phyloP scores from a whole-genome alignment of 1,140 invertebrate genomes.

The Leptinotarsa undecemlineata region DNA sequence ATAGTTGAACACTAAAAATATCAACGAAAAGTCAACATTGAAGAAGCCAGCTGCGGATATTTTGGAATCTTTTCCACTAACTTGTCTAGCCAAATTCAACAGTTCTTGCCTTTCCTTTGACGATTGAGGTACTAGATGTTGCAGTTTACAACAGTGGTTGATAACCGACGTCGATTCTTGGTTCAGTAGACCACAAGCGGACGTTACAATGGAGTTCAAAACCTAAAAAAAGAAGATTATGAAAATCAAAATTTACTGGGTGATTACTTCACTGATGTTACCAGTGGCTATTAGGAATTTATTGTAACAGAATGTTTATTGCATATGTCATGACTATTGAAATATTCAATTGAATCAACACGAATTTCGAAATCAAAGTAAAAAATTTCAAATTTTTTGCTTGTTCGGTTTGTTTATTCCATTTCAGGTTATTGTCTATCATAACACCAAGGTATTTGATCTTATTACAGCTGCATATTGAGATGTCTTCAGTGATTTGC shows the following conservation, averaged over 20 bases:
- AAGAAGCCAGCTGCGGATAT: conserved; percentile 32
- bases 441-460: no score
- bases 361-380: no score
- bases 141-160: conserved; percentile 24
- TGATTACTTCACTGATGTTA: no score
- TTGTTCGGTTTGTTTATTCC: no score
- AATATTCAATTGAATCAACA: no score
- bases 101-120: conserved; percentile 19
- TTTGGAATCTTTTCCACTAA: conserved; percentile 9
- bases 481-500: no score
- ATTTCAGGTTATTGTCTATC: no score
- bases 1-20: conserved; percentile 27
- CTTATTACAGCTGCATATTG: no score
- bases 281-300: no score
- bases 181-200: conserved; percentile 22
- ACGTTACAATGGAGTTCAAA: conserved; percentile 18
- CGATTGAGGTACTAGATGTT: conserved; percentile 18
- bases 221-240: conserved; percentile 20
- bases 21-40: conserved; percentile 28
- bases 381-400: no score
- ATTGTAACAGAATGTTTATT: no score
- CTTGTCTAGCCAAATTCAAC: conserved; percentile 24
- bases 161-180: conserved; percentile 13
- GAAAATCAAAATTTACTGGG: not conserved
- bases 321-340: no score